phyloP scores from a whole-genome alignment of 2,888 invertebrate species.

The Julus scandinavius region DNA sequence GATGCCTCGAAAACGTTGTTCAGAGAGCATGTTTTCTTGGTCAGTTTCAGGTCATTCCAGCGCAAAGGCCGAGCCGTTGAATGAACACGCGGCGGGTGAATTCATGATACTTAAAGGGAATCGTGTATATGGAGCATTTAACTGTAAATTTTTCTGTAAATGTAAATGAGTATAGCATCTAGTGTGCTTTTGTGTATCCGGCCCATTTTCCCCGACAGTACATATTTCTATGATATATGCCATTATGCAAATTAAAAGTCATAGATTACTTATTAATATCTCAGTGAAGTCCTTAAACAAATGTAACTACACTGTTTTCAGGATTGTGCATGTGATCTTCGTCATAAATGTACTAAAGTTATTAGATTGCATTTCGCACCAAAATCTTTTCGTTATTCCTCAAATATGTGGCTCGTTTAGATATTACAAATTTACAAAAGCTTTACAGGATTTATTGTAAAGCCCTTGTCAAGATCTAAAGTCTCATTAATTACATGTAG shows the following conservation, averaged over 20 bases:
- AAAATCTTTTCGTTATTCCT: too few relatives aligned
- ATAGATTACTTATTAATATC: not conserved
- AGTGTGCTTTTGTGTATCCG: conserved; percentile 13
- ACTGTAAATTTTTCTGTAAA: conserved; percentile 32
- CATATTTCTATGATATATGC: conserved; percentile 31
- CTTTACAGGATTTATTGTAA: too few relatives aligned
- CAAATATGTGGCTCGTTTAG: too few relatives aligned
- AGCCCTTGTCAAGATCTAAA: too few relatives aligned
- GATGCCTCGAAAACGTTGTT: not conserved
- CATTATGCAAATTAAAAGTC: conserved; percentile 12
- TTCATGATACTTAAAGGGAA: not conserved
- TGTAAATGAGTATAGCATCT: conserved; percentile 17
- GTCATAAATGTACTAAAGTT: too few relatives aligned
- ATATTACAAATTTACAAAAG: too few relatives aligned
- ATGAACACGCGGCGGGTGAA: not conserved
- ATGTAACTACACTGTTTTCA: too few relatives aligned
- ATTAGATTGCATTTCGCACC: too few relatives aligned
- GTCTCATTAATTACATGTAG: too few relatives aligned
- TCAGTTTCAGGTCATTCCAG: not conserved
- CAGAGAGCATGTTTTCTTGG: not conserved
- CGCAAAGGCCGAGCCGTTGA: not conserved
- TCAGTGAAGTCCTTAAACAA: not conserved
- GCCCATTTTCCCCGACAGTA: not conserved
- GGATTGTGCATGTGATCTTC: too few relatives aligned
- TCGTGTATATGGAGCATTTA: not conserved